Base-by-base conservation (phyloP, 2,888 invertebrate genomes). In the Chromoteleia sp. region DNA sequence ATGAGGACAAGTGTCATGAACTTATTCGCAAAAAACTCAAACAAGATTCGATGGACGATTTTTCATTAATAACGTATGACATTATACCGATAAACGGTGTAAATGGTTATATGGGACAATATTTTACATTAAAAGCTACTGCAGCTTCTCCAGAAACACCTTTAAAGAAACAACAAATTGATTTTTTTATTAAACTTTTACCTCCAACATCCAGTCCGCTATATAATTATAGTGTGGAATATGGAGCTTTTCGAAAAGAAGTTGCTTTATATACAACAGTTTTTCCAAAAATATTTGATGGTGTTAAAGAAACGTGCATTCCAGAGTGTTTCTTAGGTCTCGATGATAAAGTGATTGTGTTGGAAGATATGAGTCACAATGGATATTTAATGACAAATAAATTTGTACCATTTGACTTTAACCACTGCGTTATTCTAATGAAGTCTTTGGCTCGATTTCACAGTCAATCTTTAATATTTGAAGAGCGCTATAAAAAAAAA, bases 351-450 rank as follows among this genome's bases (percentile, higher is more conserved):
- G 84, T 90, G 3, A 87, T 92, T 7, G 89, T 92, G 7, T 83
- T 94, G 82, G 95, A 95, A 87, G 95, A 95, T 84, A 91, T 95
- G 92, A 93, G 92, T 84, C 92, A 89, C 43, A 90, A 93, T 12
- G 94, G 94, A 0, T 95, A 94, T 83, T 91, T 92, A 56, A 95
- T 95, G 95, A 93, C 94, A 0, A 94, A 95, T 85, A 93, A 95
- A 10, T 93, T 93, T 50, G 92, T 93, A 74, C 94, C 95, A 0
- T 92, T 95, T 25, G 93, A 93, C 15, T 91, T 94, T 0, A 93
- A 94, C 25, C 95, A 95, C 86, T 94, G 94, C 58, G 92, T 93
- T 77, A 92, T 93, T 1, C 93, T 94, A 1, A 88, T 95, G 83
- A 93, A 93, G 84, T 93, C 94, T 81, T 89, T 95, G 39, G 94